Evolutionary conservation across 2,888 invertebrate species (phyloP), one percentile per base, ranked within the genome.

Genomic region (Cantharis flavilabris): DNA sequence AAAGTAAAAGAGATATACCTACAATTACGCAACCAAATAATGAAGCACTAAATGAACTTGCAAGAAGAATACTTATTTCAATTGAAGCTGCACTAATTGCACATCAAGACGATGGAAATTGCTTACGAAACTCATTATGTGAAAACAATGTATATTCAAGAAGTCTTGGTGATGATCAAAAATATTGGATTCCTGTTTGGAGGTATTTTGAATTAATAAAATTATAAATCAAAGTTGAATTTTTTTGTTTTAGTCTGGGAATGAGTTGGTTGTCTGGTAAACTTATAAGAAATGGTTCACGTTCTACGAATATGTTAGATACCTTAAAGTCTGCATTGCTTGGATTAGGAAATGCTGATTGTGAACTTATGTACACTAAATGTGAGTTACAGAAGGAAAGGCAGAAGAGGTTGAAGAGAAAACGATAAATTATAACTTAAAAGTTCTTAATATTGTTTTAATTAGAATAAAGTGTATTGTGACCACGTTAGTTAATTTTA

Each of bases 101-200:
- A 82, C 83, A 90, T 67, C 83, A 86, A 83, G 89, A 92, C 88
- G 77, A 90, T 82, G 88, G 91, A 76, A 85, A 90, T 20, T 95
- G 95, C 84, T 87, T 95, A 49, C 90, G 92, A 69, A 90, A 91
- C 79, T 88, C 90, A 1, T 87, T 95, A 23, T 95, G 95, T 84
- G 90, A 93, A 69, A 93, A 93, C 71, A 94, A 94, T 84, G 91
- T 90, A 82, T 90, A 89, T 81, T 93, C 93, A 0, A 90, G 92
- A 77, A 87, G 86, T 23, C 85, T 92, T 71, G 85, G 86, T 0
- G 91, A 91, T 75, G 89, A 89, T 9, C 92, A 91, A 76, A 91
- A 91, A 85, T 90, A 93, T 81, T 94, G 94, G 93, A 88, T 94
- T 75, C 94, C 95, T 0, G 89, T 95, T 79, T 95, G 94, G 94